phyloP scores from a whole-genome alignment of 2,113 vertebrate genomes.

The Coptodon bakossiorum region DNA sequence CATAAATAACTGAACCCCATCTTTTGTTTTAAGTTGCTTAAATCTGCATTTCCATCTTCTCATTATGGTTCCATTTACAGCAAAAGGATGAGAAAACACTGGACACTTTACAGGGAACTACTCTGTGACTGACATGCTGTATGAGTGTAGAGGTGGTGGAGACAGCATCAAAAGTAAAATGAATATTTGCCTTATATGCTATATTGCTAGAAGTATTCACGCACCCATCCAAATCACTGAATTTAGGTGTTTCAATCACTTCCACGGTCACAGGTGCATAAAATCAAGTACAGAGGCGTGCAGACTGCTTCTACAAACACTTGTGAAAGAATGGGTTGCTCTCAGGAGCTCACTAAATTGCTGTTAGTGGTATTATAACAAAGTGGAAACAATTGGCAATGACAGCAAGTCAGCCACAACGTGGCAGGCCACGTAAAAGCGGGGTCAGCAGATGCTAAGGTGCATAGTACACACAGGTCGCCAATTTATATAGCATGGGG shows the following conservation, averaged over 20 bases:
- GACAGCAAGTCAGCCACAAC: neutral
- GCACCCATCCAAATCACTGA: neutral
- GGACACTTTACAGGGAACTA: neutral
- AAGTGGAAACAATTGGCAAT: fast-evolving
- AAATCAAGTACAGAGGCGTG: neutral
- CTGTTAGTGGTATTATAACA: neutral
- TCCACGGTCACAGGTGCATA: neutral
- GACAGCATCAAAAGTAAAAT: neutral
- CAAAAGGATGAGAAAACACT: fast-evolving
- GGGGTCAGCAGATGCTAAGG: neutral
- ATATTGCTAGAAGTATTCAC: neutral
- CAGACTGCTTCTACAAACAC: neutral
- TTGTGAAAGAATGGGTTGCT: neutral
- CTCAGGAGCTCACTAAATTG: neutral
- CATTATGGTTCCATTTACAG: neutral
- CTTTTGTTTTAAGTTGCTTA: neutral
- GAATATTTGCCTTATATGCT: neutral
- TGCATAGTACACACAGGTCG: neutral
- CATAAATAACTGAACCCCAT: fast-evolving
- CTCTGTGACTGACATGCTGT: neutral
- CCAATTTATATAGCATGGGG: neutral
- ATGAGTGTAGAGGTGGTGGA: neutral
- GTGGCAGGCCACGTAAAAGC: neutral
- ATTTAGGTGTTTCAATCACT: neutral
- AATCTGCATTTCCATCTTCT: neutral